phyloP scores from a whole-genome alignment of 2,797 vertebrate genomes.

The Lepus townsendii region DNA sequence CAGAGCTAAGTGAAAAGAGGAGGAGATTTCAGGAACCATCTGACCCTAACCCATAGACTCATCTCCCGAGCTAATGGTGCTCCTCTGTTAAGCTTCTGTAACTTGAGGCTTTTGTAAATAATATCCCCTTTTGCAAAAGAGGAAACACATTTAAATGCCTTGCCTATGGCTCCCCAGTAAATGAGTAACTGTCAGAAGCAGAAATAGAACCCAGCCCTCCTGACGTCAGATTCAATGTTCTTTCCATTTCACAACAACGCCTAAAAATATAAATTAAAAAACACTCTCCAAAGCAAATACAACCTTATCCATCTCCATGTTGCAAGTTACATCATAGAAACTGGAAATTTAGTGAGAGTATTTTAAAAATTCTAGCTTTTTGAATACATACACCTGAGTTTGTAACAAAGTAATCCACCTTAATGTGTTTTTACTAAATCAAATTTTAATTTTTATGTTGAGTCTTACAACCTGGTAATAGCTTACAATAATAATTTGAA shows the following conservation, averaged over 20 bases:
- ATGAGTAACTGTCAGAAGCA: conserved; percentile 54
- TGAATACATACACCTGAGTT: background rate
- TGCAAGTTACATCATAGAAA: background rate
- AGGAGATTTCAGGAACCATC: background rate
- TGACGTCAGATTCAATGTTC: conserved; percentile 67
- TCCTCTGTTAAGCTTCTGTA: background rate
- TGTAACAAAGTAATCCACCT: conserved; percentile 1
- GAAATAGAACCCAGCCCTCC: conserved; percentile 72
- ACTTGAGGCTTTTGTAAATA: background rate
- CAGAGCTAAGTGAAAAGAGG: background rate
- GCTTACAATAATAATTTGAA: conserved; percentile 11
- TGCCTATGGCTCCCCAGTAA: conserved; percentile 24
- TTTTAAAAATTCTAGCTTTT: conserved; percentile 33
- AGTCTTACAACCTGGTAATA: background rate
- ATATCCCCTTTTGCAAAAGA: background rate
- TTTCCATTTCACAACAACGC: conserved; percentile 54
- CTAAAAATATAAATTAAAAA: conserved; percentile 73
- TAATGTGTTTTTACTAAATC: conserved; percentile 21
- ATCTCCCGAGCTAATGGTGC: background rate
- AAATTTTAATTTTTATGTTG: background rate
- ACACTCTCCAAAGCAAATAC: conserved; percentile 63
- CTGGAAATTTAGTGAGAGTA: background rate
- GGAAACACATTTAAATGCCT: conserved; percentile 44
- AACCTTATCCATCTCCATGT: conserved; percentile 14
- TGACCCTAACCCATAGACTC: background rate